Evolutionary conservation across 2,113 vertebrate species (phyloP), one percentile per base, ranked within the genome.

Genomic region (Elaphurus davidianus): DNA sequence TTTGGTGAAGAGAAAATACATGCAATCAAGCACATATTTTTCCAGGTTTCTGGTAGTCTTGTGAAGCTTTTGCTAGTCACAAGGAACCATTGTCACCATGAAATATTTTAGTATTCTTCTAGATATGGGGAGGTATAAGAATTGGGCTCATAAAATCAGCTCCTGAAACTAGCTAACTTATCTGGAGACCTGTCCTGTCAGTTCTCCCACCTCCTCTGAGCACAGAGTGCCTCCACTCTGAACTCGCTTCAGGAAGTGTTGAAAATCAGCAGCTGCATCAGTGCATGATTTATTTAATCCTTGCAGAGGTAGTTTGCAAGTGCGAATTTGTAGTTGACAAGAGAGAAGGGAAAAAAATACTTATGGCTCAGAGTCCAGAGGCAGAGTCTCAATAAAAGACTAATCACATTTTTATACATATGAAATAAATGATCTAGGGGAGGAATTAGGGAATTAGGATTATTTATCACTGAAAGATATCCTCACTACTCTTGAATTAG

Each of bases 71-170:
- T 40, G n/a, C 67, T 71, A 71, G 67, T 40, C n/a, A 71, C 19
- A 71, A 23, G n/a, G 17, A 40, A 71, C n/a, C 5, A 1, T 71
- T 0, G 0, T 40, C 67, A 71, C 9, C 67, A 71, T 40, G 19
- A 21, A 23, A 36, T 71, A 71, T 71, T 71, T 71, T 23, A 23
- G 19, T 40, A 71, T 36, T 71, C 17, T 71, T 71, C 67, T 71
- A 36, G n/a, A 40, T 40, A 36, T 71, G 5, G n/a, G 19, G 2
- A 71, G 19, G 19, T 71, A 71, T 71, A 71, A 40, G 19, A 71
- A 71, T 23, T 12, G 67, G 67, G 2, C 19, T 71, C 19, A 36
- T 40, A 71, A 71, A 12, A 71, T 23, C n/a, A 71, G 19, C 67
- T 71, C n/a, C 19, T 40, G 67, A 71, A 71, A 71, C 17, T 71